Evolutionary conservation across 2,113 vertebrate genomes (phyloP).

Genomic region (Brachirus orientalis): DNA sequence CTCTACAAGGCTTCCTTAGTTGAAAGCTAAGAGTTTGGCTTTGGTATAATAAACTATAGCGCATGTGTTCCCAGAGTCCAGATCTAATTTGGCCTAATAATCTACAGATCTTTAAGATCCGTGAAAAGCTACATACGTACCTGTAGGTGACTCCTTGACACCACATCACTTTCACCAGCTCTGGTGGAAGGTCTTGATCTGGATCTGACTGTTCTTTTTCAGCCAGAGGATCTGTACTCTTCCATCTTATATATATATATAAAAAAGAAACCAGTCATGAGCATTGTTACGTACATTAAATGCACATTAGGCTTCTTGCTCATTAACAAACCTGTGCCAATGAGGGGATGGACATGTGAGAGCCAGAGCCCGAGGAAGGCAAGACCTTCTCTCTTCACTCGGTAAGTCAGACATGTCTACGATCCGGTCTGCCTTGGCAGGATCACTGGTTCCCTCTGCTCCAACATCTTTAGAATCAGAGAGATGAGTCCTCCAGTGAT

Average conservation of each 20-base stretch:
- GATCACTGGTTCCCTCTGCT: background rate
- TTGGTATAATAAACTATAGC: too few species aligned
- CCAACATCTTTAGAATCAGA: slow-evolving; percentile 3
- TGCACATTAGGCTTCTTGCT: too few species aligned
- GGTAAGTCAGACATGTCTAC: slow-evolving; percentile 7
- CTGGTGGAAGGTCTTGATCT: slow-evolving; percentile 64
- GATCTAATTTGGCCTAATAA: too few species aligned
- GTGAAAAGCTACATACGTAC: slow-evolving; percentile 58
- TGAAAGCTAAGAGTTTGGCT: too few species aligned
- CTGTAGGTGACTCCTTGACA: slow-evolving; percentile 86
- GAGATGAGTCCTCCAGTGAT: slow-evolving; percentile 39
- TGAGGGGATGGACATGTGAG: slow-evolving; percentile 87
- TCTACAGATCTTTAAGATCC: too few species aligned
- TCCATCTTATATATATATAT: too few species aligned
- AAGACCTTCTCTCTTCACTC: slow-evolving; percentile 43
- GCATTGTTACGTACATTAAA: background rate
- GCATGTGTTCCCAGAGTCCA: too few species aligned
- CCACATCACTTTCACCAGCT: slow-evolving; percentile 87
- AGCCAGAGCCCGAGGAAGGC: slow-evolving; percentile 81
- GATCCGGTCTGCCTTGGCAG: too few species aligned
- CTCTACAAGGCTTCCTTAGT: too few species aligned
- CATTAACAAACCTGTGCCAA: slow-evolving; percentile 83
- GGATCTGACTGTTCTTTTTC: slow-evolving; percentile 57
- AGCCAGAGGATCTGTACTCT: slow-evolving; percentile 71
- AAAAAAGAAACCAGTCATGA: slow-evolving; percentile 20